These are phyloP conservation scores for Hoplostethus mediterraneus DNA, from an alignment of 2,797 vertebrate genomes.

Conservation along the genomic window DNA sequence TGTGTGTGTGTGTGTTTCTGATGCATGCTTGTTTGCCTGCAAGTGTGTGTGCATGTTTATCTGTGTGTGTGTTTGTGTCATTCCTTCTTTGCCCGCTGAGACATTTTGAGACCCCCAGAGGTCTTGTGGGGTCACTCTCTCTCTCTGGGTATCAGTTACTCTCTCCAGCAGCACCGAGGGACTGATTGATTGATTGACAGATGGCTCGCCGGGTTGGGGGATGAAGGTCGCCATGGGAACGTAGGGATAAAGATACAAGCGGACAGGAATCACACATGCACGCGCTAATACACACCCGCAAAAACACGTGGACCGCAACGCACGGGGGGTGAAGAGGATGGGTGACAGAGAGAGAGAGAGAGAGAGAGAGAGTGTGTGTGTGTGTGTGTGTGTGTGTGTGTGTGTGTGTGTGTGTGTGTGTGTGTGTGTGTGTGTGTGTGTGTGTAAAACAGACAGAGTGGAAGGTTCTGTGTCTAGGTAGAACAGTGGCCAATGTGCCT, in stretches of 20 bases:
- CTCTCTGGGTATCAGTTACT: constrained; percentile 65
- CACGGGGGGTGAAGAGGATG: constrained; percentile 26
- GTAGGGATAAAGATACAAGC: constrained; percentile 56
- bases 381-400: too few relatives aligned
- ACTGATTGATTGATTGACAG: constrained; percentile 72
- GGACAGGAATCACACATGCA: constrained; percentile 57
- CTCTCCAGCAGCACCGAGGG: constrained; percentile 58
- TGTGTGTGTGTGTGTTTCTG: not conserved
- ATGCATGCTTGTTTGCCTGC: constrained; percentile 20
- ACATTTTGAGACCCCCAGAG: constrained; percentile 59
- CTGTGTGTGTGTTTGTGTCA: constrained; percentile 17
- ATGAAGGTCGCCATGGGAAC: constrained; percentile 64
- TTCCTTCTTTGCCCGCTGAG: constrained; percentile 36
- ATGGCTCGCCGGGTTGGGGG: constrained; percentile 54
- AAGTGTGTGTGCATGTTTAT: constrained; percentile 20
- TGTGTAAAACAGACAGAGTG: constrained; percentile 43
- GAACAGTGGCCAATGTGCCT: constrained; percentile 68
- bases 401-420: not conserved
- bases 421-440: too few relatives aligned
- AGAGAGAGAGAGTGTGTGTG: constrained; percentile 4
- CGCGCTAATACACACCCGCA: constrained; percentile 34
- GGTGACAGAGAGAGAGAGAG: constrained; percentile 11
- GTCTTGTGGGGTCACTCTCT: constrained; percentile 66
- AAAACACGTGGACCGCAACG: constrained; percentile 21
- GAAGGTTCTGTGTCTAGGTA: constrained; percentile 63